Evolutionary conservation across 2,888 invertebrate species (phyloP).

Genomic region (Caenorhabditis becei): DNA sequence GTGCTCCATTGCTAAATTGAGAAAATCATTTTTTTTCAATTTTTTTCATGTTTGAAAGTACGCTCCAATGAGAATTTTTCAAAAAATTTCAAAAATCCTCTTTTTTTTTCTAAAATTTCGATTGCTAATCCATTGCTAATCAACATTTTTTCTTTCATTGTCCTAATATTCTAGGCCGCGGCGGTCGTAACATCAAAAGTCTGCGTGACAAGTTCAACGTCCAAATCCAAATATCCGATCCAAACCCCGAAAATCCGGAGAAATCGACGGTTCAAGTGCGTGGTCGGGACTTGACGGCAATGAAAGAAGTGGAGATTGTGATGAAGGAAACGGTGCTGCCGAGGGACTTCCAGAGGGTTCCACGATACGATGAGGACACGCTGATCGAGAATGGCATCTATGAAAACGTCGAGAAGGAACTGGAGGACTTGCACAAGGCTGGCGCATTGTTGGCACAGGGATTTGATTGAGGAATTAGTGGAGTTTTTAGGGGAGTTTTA

Average conservation of each 20-base stretch:
- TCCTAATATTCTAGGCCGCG: constrained; percentile 28
- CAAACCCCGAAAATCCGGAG: constrained; percentile 36
- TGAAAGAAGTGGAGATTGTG: constrained; percentile 43
- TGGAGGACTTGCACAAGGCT: constrained; percentile 37
- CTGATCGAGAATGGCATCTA: constrained; percentile 43
- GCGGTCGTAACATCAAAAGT: constrained; percentile 44
- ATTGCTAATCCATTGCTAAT: no score
- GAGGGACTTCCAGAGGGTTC: constrained; percentile 34
- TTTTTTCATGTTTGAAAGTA: no score
- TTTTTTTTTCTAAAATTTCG: neutral
- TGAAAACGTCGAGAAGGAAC: constrained; percentile 39
- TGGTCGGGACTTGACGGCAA: constrained; percentile 33
- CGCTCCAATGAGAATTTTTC: no score
- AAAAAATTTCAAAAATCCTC: neutral
- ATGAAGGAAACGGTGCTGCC: constrained; percentile 52
- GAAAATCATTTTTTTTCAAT: no score
- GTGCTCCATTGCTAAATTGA: no score
- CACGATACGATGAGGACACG: constrained; percentile 34
- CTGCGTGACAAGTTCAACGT: constrained; percentile 48
- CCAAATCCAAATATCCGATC: constrained; percentile 53
- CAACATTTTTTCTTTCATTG: no score
- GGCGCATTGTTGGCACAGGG: constrained; percentile 21
- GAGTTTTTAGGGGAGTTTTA: no score
- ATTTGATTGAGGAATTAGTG: constrained; percentile 14
- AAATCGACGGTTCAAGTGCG: constrained; percentile 35